Conservation (phyloP, 2,113 vertebrate species). For the Alouatta palliata region DNA sequence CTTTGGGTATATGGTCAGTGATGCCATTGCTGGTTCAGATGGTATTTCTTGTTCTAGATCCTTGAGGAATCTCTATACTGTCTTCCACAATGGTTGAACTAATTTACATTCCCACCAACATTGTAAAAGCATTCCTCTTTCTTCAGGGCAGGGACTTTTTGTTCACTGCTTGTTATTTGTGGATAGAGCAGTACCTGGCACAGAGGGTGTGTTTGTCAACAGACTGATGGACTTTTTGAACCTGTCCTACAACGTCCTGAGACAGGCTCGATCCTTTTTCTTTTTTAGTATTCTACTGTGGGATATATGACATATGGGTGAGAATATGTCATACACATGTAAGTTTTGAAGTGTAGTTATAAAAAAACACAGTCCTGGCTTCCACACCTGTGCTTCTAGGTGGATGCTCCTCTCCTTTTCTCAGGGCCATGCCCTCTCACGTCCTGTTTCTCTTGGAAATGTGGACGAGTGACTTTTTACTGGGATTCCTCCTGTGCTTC, state of each 20-base stretch:
- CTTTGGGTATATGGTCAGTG: too few relatives aligned
- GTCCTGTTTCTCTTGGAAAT: neutral
- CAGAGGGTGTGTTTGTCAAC: neutral
- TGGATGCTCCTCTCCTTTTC: neutral
- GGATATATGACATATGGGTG: neutral
- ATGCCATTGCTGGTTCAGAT: too few relatives aligned
- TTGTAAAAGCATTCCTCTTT: too few relatives aligned
- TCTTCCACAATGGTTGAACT: too few relatives aligned
- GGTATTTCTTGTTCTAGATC: too few relatives aligned
- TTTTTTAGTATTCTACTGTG: neutral
- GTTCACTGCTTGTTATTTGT: neutral
- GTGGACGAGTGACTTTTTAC: neutral
- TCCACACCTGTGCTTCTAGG: neutral
- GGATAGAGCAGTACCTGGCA: neutral
- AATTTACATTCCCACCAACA: too few relatives aligned
- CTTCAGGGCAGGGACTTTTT: neutral
- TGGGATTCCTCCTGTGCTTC: neutral
- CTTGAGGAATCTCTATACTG: too few relatives aligned
- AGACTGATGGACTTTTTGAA: accelerated
- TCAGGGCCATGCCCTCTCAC: neutral
- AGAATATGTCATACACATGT: neutral
- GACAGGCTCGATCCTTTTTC: neutral
- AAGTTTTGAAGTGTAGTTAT: neutral
- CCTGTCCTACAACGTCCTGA: neutral
- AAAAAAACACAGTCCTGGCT: neutral